These are phyloP conservation scores for Saccostrea glomerata DNA, from an alignment of 1,140 invertebrate species.

Conservation along the genomic window DNA sequence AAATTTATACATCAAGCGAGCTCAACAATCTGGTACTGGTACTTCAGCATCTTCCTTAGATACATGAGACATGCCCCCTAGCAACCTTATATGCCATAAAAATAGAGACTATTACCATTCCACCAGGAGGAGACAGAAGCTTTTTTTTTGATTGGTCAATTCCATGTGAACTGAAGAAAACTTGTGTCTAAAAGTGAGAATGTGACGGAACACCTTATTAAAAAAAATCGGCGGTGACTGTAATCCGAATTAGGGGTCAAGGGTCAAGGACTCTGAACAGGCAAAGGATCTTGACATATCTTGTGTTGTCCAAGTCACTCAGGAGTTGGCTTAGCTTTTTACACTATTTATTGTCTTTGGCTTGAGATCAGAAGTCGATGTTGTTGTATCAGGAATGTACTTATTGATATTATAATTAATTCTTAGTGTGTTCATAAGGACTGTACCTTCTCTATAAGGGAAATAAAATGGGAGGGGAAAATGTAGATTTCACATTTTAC, in stretches of 20 bases:
- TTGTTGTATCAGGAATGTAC: conserved; percentile 2
- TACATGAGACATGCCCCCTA: conserved; percentile 5
- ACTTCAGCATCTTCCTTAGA: conserved; percentile 38
- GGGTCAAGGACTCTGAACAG: background rate
- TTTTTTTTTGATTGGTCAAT: background rate
- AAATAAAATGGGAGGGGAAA: background rate
- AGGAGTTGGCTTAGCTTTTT: background rate
- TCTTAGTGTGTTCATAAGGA: conserved; percentile 28
- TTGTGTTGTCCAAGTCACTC: background rate
- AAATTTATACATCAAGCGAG: conserved; percentile 87
- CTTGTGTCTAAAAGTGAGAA: background rate
- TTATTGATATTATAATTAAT: background rate
- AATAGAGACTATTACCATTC: background rate
- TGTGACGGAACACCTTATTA: background rate
- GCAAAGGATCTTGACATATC: background rate
- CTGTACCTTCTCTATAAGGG: background rate
- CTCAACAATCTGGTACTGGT: conserved; percentile 70
- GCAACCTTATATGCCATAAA: conserved; percentile 7
- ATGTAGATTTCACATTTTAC: background rate
- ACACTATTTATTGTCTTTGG: background rate
- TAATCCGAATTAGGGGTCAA: background rate
- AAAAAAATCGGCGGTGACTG: background rate
- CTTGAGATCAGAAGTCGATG: background rate
- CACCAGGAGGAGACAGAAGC: background rate
- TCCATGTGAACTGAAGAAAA: background rate